These are phyloP conservation scores for Fratercula arctica DNA, from an alignment of 2,797 vertebrate species.

Conservation along the genomic window DNA sequence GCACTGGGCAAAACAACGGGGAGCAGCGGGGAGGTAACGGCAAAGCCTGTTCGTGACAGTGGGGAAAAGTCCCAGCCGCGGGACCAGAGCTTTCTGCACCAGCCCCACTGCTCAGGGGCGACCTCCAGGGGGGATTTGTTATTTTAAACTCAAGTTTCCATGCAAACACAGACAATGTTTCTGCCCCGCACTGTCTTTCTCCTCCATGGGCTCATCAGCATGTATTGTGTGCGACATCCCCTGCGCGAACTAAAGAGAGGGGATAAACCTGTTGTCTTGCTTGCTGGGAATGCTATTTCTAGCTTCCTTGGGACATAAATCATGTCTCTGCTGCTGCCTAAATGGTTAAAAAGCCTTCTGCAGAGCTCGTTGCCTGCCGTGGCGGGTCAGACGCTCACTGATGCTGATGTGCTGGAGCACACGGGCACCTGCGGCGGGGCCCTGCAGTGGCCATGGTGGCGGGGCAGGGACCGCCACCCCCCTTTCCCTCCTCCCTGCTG, in stretches of 20 bases:
- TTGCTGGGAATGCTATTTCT: neutral
- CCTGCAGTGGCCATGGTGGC: neutral
- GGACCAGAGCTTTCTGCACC: neutral
- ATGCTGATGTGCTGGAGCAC: neutral
- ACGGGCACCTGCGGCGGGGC: neutral
- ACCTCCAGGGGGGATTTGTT: neutral
- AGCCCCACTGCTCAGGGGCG: neutral
- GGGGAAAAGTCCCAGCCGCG: neutral
- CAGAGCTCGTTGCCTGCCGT: neutral
- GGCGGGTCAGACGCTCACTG: neutral
- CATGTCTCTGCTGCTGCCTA: neutral
- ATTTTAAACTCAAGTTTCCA: neutral
- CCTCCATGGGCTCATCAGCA: neutral
- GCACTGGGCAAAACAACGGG: neutral
- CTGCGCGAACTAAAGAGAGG: neutral
- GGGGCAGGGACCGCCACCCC: neutral
- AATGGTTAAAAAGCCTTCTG: neutral
- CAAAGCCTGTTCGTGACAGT: accelerated
- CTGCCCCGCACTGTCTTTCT: neutral
- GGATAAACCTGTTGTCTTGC: neutral
- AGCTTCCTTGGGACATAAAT: neutral
- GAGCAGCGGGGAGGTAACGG: neutral
- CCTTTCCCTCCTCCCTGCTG: neutral
- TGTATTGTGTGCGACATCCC: neutral
- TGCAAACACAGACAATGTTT: neutral